Evolutionary conservation across 2,113 vertebrate genomes (phyloP), one percentile per base, ranked within the genome.

Genomic region (Glaucomys volans): DNA sequence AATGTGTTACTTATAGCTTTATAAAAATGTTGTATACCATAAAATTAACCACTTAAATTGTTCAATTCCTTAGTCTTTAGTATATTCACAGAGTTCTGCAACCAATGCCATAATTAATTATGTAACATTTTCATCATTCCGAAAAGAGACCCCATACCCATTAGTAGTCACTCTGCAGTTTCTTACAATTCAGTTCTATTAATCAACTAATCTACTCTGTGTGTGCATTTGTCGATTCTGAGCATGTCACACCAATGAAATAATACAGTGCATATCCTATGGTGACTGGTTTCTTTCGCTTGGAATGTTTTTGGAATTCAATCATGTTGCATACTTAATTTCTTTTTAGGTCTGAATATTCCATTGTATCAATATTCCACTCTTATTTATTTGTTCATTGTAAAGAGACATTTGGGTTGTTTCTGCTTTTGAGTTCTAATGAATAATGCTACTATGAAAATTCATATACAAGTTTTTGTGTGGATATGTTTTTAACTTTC

Each of bases 1-100:
- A 87, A 69, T 50, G 12, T 92, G 26, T 75, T 93, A 92, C n/a
- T 77, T 72, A 84, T 4, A 91, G 32, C 37, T 91, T 97, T 95
- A 89, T 50, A 86, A 74, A 96, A 22, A 84, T 77, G 79, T 82
- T 80, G 85, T 37, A 90, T 16, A 85, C 18, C 30, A 82, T 85
- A 91, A 94, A 67, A 77, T 40, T 57, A 6, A 40, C 30, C 37
- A 69, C 71, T 95, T 84, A 66, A 92, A 89, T 28, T 94, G 17
- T 74, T 66, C 16, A 83, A 67, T 79, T 96, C n/a, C 91, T 88
- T 86, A 42, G 14, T 93, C 76, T 92, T 83, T 90, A 83, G 69
- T 59, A 35, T 92, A 89, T 52, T 95, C 80, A 67, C 24, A 91
- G 77, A 74, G 28, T 47, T 87, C 32, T 90, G 5, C 10, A 57